Evolutionary conservation across 2,797 vertebrate genomes (phyloP).

Genomic region (Bryconaethiops microstoma): DNA sequence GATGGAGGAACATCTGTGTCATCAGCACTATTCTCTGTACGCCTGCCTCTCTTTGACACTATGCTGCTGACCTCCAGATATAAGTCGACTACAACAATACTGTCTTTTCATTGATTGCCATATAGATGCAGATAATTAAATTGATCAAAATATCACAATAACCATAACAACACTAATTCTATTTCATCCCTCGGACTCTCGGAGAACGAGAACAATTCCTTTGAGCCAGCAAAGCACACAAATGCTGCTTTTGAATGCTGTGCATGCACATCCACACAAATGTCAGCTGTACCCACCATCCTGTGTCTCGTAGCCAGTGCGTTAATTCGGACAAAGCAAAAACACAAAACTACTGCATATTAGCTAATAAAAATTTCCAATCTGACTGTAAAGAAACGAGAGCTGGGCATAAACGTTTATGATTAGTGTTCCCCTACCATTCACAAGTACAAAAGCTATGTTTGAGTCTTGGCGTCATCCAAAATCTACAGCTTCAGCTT

Average conservation of each 20-base stretch:
- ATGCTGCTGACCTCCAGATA: constrained; percentile 64
- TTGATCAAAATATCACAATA: neutral
- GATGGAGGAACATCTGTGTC: constrained; percentile 72
- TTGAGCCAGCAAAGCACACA: neutral
- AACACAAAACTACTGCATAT: neutral
- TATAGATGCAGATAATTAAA: neutral
- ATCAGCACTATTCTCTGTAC: constrained; percentile 52
- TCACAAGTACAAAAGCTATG: neutral
- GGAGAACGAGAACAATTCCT: no score
- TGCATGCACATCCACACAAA: no score
- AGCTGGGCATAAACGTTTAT: neutral
- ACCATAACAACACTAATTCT: no score
- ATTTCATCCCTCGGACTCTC: neutral
- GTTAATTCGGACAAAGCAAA: neutral
- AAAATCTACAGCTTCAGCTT: constrained; percentile 1
- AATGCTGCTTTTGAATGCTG: neutral
- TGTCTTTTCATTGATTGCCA: neutral
- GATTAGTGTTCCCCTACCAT: neutral
- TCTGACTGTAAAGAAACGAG: neutral
- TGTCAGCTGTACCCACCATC: neutral
- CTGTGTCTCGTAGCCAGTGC: no score
- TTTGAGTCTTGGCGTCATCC: neutral
- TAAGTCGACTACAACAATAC: constrained; percentile 16
- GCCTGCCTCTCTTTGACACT: constrained; percentile 53
- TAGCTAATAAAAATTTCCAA: neutral